A percentile compares a stretch with the other conserved stretches of the same genome.
These are phyloP conservation scores for Neodon shergylaensis DNA, from an alignment of 2,113 vertebrate genomes.

Conservation along the genomic window DNA sequence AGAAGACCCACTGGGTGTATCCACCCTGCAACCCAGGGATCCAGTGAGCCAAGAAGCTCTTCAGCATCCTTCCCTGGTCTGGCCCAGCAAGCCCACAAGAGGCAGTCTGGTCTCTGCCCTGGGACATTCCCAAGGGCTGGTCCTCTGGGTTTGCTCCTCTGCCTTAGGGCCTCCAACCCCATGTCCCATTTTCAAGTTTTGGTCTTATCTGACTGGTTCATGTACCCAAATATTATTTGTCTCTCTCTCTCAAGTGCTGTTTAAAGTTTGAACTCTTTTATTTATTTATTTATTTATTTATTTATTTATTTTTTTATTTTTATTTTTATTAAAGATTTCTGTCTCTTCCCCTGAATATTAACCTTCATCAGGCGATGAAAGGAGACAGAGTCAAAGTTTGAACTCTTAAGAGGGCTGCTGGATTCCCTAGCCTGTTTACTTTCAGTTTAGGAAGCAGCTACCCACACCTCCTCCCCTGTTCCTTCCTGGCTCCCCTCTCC, in stretches of 20 bases:
- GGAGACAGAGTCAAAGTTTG: too few species aligned
- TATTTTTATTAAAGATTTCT: too few species aligned
- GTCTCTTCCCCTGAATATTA: too few species aligned
- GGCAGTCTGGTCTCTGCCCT: neutral
- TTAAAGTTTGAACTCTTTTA: conserved; percentile 59
- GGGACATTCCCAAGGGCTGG: neutral
- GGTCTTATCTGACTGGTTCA: conserved; percentile 44
- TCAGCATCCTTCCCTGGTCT: fast-evolving
- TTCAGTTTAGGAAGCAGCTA: conserved; percentile 71
- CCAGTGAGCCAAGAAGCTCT: neutral
- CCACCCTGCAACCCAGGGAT: neutral
- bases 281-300: too few species aligned
- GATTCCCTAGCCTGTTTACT: conserved; percentile 45
- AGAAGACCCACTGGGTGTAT: neutral
- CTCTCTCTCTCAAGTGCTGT: conserved; percentile 68
- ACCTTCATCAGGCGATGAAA: too few species aligned
- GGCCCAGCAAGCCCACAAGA: fast-evolving
- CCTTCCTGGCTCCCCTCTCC: neutral
- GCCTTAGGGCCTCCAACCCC: neutral
- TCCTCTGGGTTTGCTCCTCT: fast-evolving
- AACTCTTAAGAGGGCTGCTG: conserved; percentile 30
- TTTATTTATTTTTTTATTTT: too few species aligned
- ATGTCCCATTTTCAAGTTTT: neutral
- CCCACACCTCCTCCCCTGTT: neutral
- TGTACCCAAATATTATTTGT: conserved; percentile 54